A percentile compares a stretch with the other conserved stretches of the same genome.
phyloP scores from a whole-genome alignment of 2,113 vertebrate genomes.

The Callospermophilus lateralis region DNA sequence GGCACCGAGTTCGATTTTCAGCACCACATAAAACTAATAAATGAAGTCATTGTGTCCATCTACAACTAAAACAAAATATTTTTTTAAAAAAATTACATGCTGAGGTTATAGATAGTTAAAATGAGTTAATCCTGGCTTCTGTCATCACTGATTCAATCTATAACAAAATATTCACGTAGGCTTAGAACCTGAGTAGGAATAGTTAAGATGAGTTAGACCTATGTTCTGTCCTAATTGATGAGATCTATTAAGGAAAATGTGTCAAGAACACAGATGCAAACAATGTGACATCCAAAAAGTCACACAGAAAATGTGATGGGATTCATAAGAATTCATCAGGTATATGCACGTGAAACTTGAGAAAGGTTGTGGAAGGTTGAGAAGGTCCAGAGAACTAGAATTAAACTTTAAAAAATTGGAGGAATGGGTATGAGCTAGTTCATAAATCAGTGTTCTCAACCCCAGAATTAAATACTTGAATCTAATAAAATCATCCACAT shows the following conservation, averaged over 20 bases:
- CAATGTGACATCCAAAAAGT: background rate
- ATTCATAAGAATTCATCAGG: background rate
- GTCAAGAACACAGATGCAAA: background rate
- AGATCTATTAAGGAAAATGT: background rate
- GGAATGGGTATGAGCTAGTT: no score
- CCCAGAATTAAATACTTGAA: background rate
- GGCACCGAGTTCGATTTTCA: no score
- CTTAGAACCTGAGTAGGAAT: no score
- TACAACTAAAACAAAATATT: no score
- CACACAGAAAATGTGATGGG: background rate
- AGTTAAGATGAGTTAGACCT: no score
- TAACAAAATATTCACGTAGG: no score
- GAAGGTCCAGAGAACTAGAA: background rate
- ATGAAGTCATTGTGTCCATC: no score
- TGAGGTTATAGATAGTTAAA: background rate
- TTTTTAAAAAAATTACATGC: background rate
- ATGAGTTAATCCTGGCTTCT: background rate
- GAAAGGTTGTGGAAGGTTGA: background rate
- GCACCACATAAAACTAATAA: no score
- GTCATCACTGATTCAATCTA: background rate
- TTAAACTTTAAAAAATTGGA: background rate
- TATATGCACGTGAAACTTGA: background rate
- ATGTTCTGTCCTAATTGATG: no score
- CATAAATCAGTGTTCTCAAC: background rate
- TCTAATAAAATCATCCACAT: background rate